Evolutionary conservation across 2,113 vertebrate species (phyloP), one percentile per base, ranked within the genome.

Genomic region (Leptocoma aspasia): DNA sequence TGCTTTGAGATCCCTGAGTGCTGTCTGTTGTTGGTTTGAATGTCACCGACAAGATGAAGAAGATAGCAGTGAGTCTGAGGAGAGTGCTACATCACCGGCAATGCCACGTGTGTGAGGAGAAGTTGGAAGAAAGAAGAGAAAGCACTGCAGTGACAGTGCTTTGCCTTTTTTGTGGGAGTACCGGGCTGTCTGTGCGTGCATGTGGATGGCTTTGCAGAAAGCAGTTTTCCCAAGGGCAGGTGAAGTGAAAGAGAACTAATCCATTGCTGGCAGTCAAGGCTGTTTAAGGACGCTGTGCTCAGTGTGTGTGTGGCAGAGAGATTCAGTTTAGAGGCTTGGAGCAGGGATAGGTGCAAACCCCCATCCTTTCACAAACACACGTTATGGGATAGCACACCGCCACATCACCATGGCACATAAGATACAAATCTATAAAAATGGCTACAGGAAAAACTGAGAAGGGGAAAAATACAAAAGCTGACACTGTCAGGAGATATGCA

Each of bases 141-240:
- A 82, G 79, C 41, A 9, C 85, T 50, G 82, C 85, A 69, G 66
- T 30, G 44, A 30, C 70, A 57, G 57, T 2, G 0, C 52, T 84
- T 75, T 65, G 63, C 47, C 47, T 49, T 70, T 49, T 54, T 15
- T 23, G 44, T 6, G 39, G 65, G 70, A 75, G 77, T 6, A 11
- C 44, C 0, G 3, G 41, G 54, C 52, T 52, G 47, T 2, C 63
- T 23, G 37, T 33, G 76, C 1, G 1, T 76, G 75, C n/a, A 2
- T 17, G 44, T 3, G n/a, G 59, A 61, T 0, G 9, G 83, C 69
- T 82, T 65, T 89, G 60, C 90, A 89, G 81, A 68, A 37, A 82
- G 56, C 2, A 0, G 2, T 47, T 89, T 68, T 91, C 81, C 77
- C 49, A 42, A 78, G 87, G 87, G 64, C 60, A 45, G 53, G 54